Evolutionary conservation across 2,113 vertebrate genomes (phyloP).

Genomic region (Balaeniceps rex): DNA sequence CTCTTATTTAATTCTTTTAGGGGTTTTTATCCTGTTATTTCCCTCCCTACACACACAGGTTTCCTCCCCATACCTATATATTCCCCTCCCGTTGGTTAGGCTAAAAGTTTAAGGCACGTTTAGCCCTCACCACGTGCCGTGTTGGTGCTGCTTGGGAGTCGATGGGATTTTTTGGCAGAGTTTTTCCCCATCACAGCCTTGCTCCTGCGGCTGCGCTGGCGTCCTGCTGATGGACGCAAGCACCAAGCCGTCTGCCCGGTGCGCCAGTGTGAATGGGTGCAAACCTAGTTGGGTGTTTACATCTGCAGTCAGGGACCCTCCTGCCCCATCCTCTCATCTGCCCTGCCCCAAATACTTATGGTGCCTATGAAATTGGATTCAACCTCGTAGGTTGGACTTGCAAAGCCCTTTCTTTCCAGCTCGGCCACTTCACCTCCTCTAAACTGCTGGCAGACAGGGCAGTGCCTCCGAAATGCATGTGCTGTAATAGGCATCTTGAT

Average conservation of each 20-base stretch:
- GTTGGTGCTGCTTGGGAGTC: neutral
- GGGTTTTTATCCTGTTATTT: neutral
- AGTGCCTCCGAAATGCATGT: neutral
- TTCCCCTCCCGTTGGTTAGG: neutral
- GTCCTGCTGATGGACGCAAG: neutral
- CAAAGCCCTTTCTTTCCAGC: neutral
- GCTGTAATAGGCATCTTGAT: conserved; percentile 17
- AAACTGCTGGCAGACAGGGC: conserved; percentile 11
- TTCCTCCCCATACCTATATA: neutral
- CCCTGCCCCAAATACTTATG: neutral
- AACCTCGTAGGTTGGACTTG: neutral
- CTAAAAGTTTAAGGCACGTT: neutral
- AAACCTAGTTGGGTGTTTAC: neutral
- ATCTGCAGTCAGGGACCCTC: no score
- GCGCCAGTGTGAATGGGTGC: neutral
- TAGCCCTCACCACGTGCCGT: neutral
- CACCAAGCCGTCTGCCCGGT: neutral
- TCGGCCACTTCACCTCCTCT: neutral
- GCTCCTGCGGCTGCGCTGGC: neutral
- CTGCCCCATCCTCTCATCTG: neutral
- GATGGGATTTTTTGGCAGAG: neutral
- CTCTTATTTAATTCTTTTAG: neutral
- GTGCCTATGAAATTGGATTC: neutral
- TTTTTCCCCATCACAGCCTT: neutral
- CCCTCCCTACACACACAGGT: neutral